A percentile compares a stretch with the other conserved stretches of the same genome.
These are phyloP conservation scores for Heterohyrax brucei DNA, from an alignment of 2,797 vertebrate genomes.

Conservation along the genomic window DNA sequence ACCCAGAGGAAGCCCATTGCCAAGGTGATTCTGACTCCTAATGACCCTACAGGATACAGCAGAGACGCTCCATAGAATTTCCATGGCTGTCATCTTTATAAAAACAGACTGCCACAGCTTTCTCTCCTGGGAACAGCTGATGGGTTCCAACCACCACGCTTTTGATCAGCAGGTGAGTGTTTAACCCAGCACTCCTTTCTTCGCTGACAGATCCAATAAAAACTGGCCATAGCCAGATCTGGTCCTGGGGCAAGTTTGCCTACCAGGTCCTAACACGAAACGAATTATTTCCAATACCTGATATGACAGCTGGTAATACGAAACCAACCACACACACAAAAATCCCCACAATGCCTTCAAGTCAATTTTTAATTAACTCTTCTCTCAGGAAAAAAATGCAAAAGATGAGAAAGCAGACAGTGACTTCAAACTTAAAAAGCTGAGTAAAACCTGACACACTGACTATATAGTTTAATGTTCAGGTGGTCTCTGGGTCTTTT, in stretches of 20 bases:
- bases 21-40: no score
- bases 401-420: not conserved
- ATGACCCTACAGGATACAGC: not conserved
- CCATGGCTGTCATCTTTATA: not conserved
- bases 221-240: not conserved
- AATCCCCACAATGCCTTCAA: no score
- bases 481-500: not conserved
- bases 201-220: not conserved
- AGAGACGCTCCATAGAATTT: not conserved
- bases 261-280: not conserved
- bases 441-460: not conserved
- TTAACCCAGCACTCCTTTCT: not conserved
- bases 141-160: not conserved
- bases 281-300: not conserved
- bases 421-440: constrained; percentile 5
- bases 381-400: constrained; percentile 18
- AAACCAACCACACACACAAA: no score
- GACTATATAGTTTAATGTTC: not conserved
- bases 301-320: not conserved
- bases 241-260: not conserved
- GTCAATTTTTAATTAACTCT: not conserved
- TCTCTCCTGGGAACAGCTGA: not conserved
- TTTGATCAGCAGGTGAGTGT: not conserved
- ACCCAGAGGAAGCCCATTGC: not conserved
- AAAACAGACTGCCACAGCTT: not conserved